A percentile compares a stretch with the other conserved stretches of the same genome.
These are phyloP conservation scores for Drosophila orena DNA, from an alignment of 1,140 invertebrate species.

Conservation along the genomic window DNA sequence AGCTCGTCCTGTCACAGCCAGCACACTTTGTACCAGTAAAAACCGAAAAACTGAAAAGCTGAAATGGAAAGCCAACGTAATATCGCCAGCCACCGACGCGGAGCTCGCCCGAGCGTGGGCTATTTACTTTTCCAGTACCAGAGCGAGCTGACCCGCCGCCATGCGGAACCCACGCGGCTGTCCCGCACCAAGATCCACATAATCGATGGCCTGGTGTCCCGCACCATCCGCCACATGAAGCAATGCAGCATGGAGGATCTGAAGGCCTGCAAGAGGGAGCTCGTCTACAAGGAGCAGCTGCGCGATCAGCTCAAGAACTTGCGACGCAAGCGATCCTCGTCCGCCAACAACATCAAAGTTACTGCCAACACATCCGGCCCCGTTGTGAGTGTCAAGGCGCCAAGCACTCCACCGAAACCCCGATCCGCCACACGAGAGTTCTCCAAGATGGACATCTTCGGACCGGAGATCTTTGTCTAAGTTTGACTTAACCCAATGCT, in stretches of 20 bases:
- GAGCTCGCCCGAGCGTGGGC: slow-evolving; percentile 63
- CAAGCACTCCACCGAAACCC: slow-evolving; percentile 64
- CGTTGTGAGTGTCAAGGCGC: slow-evolving; percentile 29
- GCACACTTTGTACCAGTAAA: neutral
- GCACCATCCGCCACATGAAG: slow-evolving; percentile 65
- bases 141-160: slow-evolving; percentile 64
- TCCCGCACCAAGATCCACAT: slow-evolving; percentile 77
- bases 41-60: neutral
- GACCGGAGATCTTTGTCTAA: slow-evolving; percentile 68
- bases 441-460: slow-evolving; percentile 45
- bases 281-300: slow-evolving; percentile 73
- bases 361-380: neutral
- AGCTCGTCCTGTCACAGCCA: slow-evolving; percentile 10
- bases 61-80: slow-evolving; percentile 59
- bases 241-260: slow-evolving; percentile 72
- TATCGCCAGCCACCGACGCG: slow-evolving; percentile 42
- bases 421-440: neutral
- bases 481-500: neutral
- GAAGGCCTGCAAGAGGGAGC: slow-evolving; percentile 65
- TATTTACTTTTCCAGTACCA: slow-evolving; percentile 74
- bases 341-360: neutral
- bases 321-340: slow-evolving; percentile 28
- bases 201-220: slow-evolving; percentile 67
- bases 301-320: slow-evolving; percentile 48
- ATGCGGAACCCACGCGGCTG: slow-evolving; percentile 66